Evolutionary conservation across 2,797 vertebrate genomes (phyloP).

Genomic region (Hipposideros larvatus): DNA sequence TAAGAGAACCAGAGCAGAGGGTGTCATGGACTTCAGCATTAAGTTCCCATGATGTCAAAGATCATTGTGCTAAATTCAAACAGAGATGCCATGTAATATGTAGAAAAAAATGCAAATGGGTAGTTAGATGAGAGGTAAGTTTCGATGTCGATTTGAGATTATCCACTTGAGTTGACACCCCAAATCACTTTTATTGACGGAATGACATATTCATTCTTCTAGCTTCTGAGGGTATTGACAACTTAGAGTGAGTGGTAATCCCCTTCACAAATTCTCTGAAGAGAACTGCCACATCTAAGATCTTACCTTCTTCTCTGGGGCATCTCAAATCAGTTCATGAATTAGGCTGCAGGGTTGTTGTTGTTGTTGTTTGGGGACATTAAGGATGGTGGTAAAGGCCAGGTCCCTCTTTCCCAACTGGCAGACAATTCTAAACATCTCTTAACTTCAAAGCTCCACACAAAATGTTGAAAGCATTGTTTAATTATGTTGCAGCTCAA

Average conservation of each 20-base stretch:
- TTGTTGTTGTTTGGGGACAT: background rate
- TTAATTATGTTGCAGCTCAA: background rate
- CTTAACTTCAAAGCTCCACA: background rate
- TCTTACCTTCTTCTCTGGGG: background rate
- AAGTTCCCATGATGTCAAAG: background rate
- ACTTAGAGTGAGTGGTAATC: background rate
- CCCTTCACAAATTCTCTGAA: background rate
- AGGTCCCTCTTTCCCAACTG: accelerated
- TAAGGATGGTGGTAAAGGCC: background rate
- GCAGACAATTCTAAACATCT: background rate
- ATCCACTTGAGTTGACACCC: background rate
- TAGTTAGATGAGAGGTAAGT: background rate
- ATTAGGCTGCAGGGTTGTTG: background rate
- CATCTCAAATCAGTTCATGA: background rate
- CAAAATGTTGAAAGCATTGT: background rate
- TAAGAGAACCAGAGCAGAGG: background rate
- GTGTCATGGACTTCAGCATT: background rate
- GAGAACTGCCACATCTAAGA: background rate
- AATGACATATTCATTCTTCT: background rate
- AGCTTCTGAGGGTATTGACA: background rate
- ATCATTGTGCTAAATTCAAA: background rate
- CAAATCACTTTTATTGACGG: background rate
- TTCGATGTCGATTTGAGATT: background rate
- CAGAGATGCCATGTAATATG: background rate
- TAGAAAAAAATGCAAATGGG: background rate